These are phyloP conservation scores for Symphodus melops DNA, from an alignment of 2,113 vertebrate genomes.

Conservation along the genomic window DNA sequence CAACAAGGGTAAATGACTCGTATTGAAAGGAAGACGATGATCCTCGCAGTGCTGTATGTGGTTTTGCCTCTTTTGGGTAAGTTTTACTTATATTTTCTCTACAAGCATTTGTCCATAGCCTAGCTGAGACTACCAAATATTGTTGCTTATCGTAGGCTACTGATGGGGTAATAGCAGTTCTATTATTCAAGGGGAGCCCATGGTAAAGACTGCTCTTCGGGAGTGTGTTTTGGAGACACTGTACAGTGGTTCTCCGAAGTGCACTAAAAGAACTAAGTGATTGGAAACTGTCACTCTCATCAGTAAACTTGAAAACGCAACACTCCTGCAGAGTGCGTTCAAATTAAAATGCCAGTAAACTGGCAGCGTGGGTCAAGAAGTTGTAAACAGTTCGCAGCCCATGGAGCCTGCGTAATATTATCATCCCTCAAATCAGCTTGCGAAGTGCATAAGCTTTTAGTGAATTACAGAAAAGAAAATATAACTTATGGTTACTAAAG, in stretches of 20 bases:
- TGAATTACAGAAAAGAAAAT: neutral
- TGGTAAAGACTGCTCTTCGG: neutral
- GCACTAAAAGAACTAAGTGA: neutral
- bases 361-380: neutral
- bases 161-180: neutral
- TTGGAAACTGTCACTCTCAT: neutral
- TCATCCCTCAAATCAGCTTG: slow-evolving; percentile 22
- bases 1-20: slow-evolving; percentile 14
- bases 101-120: neutral
- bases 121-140: neutral
- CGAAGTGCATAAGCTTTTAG: slow-evolving; percentile 1
- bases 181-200: neutral
- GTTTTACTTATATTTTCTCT: slow-evolving; percentile 61
- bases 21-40: slow-evolving; percentile 85
- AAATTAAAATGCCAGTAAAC: neutral
- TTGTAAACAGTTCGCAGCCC: neutral
- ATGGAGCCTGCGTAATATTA: neutral
- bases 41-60: slow-evolving; percentile 88
- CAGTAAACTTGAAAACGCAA: too few species aligned
- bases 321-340: neutral
- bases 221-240: neutral
- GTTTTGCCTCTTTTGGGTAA: slow-evolving; percentile 91
- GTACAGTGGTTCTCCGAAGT: neutral
- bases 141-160: neutral
- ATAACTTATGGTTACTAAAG: neutral